These are phyloP conservation scores for Eubasilissa splendida DNA, from an alignment of 2,888 invertebrate genomes.

Conservation along the genomic window DNA sequence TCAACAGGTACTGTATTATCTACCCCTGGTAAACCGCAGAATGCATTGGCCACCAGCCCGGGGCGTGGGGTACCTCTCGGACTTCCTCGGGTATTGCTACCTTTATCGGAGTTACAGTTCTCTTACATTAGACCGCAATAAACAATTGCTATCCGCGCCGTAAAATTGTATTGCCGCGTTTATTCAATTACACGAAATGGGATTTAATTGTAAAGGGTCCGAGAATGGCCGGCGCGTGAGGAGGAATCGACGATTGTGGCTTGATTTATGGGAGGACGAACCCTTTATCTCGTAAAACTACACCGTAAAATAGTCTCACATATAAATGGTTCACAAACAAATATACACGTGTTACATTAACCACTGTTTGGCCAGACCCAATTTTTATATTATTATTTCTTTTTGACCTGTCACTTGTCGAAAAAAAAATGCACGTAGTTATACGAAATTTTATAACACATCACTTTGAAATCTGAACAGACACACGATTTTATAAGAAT, in stretches of 20 bases:
- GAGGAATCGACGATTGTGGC: conserved; percentile 34
- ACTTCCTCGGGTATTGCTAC: background rate
- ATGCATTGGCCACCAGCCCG: conserved; percentile 17
- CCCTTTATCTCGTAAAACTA: conserved; percentile 36
- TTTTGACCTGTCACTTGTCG: too few species aligned
- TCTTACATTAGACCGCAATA: conserved; percentile 37
- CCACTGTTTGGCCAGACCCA: background rate
- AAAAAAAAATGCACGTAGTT: too few species aligned
- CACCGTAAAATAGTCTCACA: conserved; percentile 41
- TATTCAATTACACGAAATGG: conserved; percentile 55
- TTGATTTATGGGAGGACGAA: conserved; percentile 39
- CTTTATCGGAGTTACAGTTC: conserved; percentile 24
- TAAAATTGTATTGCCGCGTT: conserved; percentile 42
- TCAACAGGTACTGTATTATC: conserved; percentile 7
- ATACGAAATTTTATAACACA: too few species aligned
- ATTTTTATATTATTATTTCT: too few species aligned
- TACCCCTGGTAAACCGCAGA: conserved; percentile 20
- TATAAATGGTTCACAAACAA: conserved; percentile 24
- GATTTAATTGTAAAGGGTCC: conserved; percentile 57
- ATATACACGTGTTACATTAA: conserved; percentile 30
- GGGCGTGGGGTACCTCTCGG: background rate
- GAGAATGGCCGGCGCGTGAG: conserved; percentile 37
- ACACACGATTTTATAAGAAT: too few species aligned
- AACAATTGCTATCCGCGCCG: conserved; percentile 37
- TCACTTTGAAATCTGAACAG: too few species aligned